Conservation (phyloP, 2,113 vertebrate genomes). For the Leptobrachium leishanense region DNA sequence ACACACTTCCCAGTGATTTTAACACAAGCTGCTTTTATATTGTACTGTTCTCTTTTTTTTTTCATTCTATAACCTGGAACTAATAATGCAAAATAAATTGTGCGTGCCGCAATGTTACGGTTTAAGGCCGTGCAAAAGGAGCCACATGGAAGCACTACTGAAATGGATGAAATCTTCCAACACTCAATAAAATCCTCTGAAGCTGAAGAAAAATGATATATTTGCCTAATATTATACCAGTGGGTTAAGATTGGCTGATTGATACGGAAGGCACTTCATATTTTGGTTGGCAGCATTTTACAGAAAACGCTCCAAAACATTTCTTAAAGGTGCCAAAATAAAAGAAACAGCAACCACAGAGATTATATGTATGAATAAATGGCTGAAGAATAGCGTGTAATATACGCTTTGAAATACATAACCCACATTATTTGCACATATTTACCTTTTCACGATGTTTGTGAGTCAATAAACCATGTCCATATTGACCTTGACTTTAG, state of each 20-base stretch:
- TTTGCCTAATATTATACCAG: conserved; percentile 15
- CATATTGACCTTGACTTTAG: too few species aligned
- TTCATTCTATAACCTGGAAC: conserved; percentile 17
- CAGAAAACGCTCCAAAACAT: conserved; percentile 13
- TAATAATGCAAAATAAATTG: conserved; percentile 3
- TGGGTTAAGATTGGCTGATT: conserved; percentile 7
- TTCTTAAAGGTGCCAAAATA: too few species aligned
- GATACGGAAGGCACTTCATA: not conserved
- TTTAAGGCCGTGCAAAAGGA: not conserved
- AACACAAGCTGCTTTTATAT: too few species aligned
- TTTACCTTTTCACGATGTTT: too few species aligned
- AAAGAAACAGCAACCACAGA: too few species aligned
- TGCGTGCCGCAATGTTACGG: not conserved
- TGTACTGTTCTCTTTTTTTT: too few species aligned
- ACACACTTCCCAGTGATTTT: too few species aligned
- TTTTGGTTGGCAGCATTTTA: conserved; percentile 12
- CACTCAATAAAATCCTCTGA: conserved; percentile 39
- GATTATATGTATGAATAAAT: too few species aligned
- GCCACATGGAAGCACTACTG: not conserved
- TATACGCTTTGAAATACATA: too few species aligned
- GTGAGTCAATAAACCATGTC: too few species aligned
- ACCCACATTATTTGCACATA: too few species aligned
- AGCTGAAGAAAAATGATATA: conserved; percentile 30
- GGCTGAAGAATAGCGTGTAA: too few species aligned
- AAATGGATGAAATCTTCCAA: not conserved